Conservation (phyloP, 1,140 invertebrate genomes). For the Lasioglossum albipes region DNA sequence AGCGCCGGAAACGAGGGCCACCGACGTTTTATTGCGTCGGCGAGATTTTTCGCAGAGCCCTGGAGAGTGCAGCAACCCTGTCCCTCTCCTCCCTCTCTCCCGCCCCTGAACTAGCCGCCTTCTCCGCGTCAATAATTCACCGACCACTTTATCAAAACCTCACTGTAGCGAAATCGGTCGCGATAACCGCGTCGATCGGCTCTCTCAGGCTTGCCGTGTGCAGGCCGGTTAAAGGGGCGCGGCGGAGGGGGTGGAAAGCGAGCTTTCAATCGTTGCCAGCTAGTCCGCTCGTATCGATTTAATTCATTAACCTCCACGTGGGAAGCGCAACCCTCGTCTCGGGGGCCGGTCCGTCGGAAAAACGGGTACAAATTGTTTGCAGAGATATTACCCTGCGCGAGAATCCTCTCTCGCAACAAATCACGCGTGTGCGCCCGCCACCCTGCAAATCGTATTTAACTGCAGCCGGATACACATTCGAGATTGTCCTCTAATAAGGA, state of each 20-base stretch:
- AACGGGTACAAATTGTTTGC: not conserved
- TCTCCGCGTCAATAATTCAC: conserved; percentile 41
- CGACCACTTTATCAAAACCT: conserved; percentile 39
- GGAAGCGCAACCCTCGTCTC: not conserved
- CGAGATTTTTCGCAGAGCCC: conserved; percentile 19
- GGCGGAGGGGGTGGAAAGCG: not conserved
- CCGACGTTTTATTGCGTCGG: conserved; percentile 41
- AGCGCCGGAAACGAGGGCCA: conserved; percentile 30
- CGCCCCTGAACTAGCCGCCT: not conserved
- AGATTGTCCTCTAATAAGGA: no score
- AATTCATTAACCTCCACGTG: conserved; percentile 27
- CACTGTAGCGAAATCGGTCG: conserved; percentile 12
- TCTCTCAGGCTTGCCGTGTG: not conserved
- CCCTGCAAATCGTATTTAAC: no score
- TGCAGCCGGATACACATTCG: no score
- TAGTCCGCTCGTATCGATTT: conserved; percentile 21
- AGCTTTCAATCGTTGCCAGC: conserved; percentile 36
- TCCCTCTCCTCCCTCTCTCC: no score
- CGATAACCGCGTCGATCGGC: conserved; percentile 31
- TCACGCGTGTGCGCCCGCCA: no score
- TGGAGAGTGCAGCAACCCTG: not conserved
- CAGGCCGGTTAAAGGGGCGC: not conserved
- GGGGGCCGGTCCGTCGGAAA: not conserved
- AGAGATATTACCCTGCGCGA: not conserved
- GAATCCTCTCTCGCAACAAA: not conserved